Evolutionary conservation across 2,797 vertebrate genomes (phyloP).

Genomic region (Tamandua tetradactyla): DNA sequence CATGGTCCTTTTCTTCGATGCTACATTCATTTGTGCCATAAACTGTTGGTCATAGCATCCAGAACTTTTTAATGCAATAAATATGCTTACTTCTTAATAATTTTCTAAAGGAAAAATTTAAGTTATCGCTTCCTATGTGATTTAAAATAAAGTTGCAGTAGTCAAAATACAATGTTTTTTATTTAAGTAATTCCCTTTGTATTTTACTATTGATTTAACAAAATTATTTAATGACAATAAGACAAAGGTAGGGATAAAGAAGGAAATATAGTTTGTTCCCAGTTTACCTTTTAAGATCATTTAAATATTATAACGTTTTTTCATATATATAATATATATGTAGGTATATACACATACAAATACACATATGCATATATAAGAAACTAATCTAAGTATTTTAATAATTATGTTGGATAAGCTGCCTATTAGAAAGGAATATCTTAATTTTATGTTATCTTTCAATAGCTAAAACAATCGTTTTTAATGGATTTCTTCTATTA

Average conservation of each 20-base stretch:
- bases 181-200: background rate
- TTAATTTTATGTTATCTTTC: conserved; percentile 2
- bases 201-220: background rate
- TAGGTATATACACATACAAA: background rate
- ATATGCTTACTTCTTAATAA: background rate
- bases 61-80: background rate
- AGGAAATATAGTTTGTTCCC: background rate
- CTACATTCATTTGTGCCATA: background rate
- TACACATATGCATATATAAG: background rate
- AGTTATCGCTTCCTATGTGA: background rate
- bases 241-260: background rate
- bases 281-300: background rate
- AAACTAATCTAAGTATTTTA: background rate
- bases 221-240: background rate
- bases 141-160: conserved; percentile 31
- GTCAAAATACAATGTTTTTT: background rate
- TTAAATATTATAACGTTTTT: background rate
- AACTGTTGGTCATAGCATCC: background rate
- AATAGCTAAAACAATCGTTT: background rate
- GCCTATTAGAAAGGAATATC: background rate
- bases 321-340: background rate
- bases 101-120: background rate
- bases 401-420: background rate
- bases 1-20: background rate
- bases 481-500: conserved; percentile 7